Evolutionary conservation across 2,888 invertebrate genomes (phyloP), one percentile per base, ranked within the genome.

Genomic region (Coelinius sp.): DNA sequence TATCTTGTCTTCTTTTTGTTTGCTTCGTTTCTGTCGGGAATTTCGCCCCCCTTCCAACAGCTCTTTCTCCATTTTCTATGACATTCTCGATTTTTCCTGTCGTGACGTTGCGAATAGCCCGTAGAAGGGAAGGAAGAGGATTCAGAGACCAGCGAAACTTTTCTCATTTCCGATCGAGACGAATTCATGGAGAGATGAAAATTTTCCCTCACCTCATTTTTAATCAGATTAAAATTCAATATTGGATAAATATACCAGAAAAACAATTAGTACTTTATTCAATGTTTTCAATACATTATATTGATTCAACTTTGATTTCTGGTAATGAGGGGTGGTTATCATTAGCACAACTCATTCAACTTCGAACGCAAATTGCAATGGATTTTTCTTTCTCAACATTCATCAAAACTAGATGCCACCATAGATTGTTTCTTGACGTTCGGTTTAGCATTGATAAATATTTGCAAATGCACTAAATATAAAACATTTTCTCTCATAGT

Each of bases 161-260:
- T 82, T 80, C 83, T 83, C 83, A 83, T 84, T 85, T 83, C 83
- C 83, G 84, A 84, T 83, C 80, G 80, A 81, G 80, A 81, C 75
- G 73, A 78, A 76, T 77, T 73, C 71, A 71, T 70, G 49, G 52
- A 75, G 73, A 74, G 70, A 68, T 73, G 71, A 76, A 56, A 68
- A 68, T 56, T 31, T 14, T n/a, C 31, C 35, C 8, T 31, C 59
- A 53, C 24, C 56, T 14, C 12, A 10, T 17, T 17, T n/a, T 31
- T 59, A 31, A 59, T 59, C 31, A 8, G 17, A 35, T n/a, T n/a
- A n/a, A n/a, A n/a, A n/a, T n/a, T n/a, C n/a, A n/a, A n/a, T n/a
- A n/a, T n/a, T n/a, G n/a, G n/a, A n/a, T n/a, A n/a, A n/a, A n/a
- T n/a, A n/a, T n/a, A n/a, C n/a, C n/a, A n/a, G n/a, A n/a, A n/a